Evolutionary conservation across 2,888 invertebrate species (phyloP), one percentile per base, ranked within the genome.

Genomic region (Stramonita haemastoma): DNA sequence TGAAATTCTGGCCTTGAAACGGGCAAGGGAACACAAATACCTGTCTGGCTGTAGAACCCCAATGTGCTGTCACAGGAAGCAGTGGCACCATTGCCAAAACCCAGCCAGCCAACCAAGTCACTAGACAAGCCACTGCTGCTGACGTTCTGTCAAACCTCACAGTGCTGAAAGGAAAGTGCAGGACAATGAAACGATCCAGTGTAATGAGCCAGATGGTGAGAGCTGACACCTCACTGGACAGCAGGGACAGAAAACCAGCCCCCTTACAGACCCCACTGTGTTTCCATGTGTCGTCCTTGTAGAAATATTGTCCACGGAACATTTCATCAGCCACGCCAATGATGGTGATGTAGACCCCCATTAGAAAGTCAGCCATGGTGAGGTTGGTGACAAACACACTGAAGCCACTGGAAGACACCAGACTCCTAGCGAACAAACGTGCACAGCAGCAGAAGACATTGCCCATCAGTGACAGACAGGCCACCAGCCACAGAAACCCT

Each of bases 151-250:
- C 22, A n/a, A n/a, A n/a, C n/a, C n/a, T n/a, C n/a, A n/a, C n/a
- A n/a, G n/a, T n/a, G n/a, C n/a, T n/a, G n/a, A n/a, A n/a, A n/a
- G 26, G 46, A 36, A 83, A 83, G 15, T 36, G 36, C 11, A 36
- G 81, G 26, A 46, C 81, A 83, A 83, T 17, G 46, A 83, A 83
- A 46, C 81, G 81, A 46, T n/a, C n/a, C 81, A 83, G 46, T 17
- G 46, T 46, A 83, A 46, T 46, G 81, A 46, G 36, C 81, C 26
- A 83, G 46, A 83, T 83, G 36, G 22, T 83, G 0, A 83, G 26
- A 83, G 81, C 81, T 46, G 81, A 83, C 36, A 83, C 46, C 22
- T 83, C 81, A 83, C 81, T 83, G 22, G 81, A 83, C 81, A 83
- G 5, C 36, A 83, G 36, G 22, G 81, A 83, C 8, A 83, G 26